Percentiles rank a stretch among this genome's conserved stretches.
Evolutionary conservation across 2,113 vertebrate genomes (phyloP).

Genomic region (Reinhardtius hippoglossoides): DNA sequence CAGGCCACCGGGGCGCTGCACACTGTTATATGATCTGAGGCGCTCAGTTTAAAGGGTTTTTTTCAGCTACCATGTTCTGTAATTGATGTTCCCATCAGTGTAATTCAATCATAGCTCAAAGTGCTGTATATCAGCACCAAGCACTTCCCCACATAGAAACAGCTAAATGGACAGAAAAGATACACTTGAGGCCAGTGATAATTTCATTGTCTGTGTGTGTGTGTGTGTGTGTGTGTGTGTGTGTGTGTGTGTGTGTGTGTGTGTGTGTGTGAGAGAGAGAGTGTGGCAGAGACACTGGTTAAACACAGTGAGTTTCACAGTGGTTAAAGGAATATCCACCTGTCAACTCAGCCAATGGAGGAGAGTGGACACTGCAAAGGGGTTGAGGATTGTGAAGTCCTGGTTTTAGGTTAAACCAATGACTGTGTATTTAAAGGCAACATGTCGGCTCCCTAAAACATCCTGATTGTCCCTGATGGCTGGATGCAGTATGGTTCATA

Average conservation of each 20-base stretch:
- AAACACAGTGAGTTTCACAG: conserved; percentile 42
- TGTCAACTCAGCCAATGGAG: conserved; percentile 14
- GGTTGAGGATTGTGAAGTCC: background rate
- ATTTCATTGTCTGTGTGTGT: conserved; percentile 62
- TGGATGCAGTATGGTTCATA: background rate
- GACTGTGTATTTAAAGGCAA: background rate
- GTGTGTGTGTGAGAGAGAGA: background rate
- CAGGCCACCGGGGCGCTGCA: conserved; percentile 32
- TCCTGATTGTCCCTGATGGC: background rate
- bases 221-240: conserved; percentile 35
- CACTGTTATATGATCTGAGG: conserved; percentile 60
- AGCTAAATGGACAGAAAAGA: conserved; percentile 77
- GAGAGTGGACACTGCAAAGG: conserved; percentile 8
- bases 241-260: conserved; percentile 2
- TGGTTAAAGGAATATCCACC: conserved; percentile 41
- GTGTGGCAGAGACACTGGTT: conserved; percentile 4
- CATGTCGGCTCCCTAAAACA: background rate
- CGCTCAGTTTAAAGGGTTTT: conserved; percentile 44
- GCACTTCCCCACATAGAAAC: conserved; percentile 71
- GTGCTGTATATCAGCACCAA: conserved; percentile 74
- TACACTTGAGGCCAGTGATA: conserved; percentile 73
- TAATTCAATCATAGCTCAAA: conserved; percentile 78
- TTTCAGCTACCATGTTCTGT: conserved; percentile 58
- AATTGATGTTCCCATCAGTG: conserved; percentile 79
- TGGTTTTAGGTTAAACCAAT: background rate